Evolutionary conservation across 2,113 vertebrate genomes (phyloP), one percentile per base, ranked within the genome.

Genomic region (Datnioides undecimradiatus): DNA sequence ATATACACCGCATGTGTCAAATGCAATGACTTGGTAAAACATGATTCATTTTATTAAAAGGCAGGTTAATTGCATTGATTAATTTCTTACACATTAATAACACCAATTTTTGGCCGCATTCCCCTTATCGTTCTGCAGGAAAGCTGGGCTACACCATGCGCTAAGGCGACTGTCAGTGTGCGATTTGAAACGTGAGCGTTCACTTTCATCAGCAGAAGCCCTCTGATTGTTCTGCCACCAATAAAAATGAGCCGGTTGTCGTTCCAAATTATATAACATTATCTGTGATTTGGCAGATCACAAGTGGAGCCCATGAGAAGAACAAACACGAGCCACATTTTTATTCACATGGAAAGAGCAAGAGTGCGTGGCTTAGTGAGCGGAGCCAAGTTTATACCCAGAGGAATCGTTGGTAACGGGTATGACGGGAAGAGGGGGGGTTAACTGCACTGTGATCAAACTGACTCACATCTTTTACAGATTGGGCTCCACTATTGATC

Each of bases 381-480:
- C 27, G 7, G 64, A 81, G 86, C 77, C 73, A 88, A 89, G 87
- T 82, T 69, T 83, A 83, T 82, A 76, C 91, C 87, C 92, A 63
- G 73, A 84, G 91, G 90, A 84, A 79, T 81, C 62, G 52, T 64
- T 66, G 68, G 80, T 87, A 84, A 81, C 62, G 76, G 29, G 48
- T 40, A 48, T 65, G 86, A 80, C 79, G 60, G 70, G 36, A n/a
- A n/a, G 38, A 77, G 76, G 66, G 41, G 40, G 81, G 89, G 89
- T 88, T 90, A 88, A 91, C 75, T 78, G 68, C 55, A 5, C 80
- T 87, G 71, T 87, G 91, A 92, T 93, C 91, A 88, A 67, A 91
- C 79, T 43, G 79, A 41, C 86, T 80, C 73, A 55, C 58, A 83
- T 89, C 84, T 88, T 76, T 43, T 36, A 68, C 13, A 2, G 64